Evolutionary conservation across 1,140 invertebrate species (phyloP).

Genomic region (Pseudomyrmex sp.): DNA sequence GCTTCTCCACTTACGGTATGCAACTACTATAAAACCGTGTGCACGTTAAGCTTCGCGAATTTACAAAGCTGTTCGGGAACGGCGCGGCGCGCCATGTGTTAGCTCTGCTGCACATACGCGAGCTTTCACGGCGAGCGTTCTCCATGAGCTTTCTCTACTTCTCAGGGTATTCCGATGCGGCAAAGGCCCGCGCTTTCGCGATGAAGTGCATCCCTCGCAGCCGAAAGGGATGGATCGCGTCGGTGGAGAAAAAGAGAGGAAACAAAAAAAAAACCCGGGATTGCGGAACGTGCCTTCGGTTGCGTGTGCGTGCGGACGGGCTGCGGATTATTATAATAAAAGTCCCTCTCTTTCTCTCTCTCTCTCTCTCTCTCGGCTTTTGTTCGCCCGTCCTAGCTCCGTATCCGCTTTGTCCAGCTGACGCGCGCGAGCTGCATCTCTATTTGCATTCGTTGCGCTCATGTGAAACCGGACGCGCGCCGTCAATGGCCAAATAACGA

Average conservation of each 20-base stretch:
- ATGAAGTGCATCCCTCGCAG: conserved; percentile 69
- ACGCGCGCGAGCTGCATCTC: conserved; percentile 58
- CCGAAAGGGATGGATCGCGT: conserved; percentile 47
- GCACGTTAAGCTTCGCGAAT: conserved; percentile 43
- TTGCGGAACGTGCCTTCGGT: conserved; percentile 45
- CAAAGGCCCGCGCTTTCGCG: conserved; percentile 62
- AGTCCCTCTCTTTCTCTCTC: conserved; percentile 63
- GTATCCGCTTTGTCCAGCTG: conserved; percentile 64
- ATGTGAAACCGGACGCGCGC: conserved; percentile 52
- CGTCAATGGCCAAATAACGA: conserved; percentile 65
- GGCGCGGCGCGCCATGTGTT: conserved; percentile 25
- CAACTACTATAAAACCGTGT: conserved; percentile 1
- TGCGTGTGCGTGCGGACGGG: conserved; percentile 56
- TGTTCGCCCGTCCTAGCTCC: conserved; percentile 51
- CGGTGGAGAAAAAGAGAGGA: conserved; percentile 16
- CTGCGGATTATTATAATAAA: conserved; percentile 77
- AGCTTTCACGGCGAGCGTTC: conserved; percentile 52
- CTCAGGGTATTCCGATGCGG: conserved; percentile 54
- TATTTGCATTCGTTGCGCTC: conserved; percentile 69
- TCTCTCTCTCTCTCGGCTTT: conserved; percentile 58
- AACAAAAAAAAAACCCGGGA: conserved; percentile 13
- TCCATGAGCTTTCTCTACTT: conserved; percentile 21
- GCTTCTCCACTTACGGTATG: not conserved
- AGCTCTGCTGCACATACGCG: not conserved
- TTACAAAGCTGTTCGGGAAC: conserved; percentile 49